These are phyloP conservation scores for Buathra laborator DNA, from an alignment of 2,888 invertebrate genomes.

Conservation along the genomic window DNA sequence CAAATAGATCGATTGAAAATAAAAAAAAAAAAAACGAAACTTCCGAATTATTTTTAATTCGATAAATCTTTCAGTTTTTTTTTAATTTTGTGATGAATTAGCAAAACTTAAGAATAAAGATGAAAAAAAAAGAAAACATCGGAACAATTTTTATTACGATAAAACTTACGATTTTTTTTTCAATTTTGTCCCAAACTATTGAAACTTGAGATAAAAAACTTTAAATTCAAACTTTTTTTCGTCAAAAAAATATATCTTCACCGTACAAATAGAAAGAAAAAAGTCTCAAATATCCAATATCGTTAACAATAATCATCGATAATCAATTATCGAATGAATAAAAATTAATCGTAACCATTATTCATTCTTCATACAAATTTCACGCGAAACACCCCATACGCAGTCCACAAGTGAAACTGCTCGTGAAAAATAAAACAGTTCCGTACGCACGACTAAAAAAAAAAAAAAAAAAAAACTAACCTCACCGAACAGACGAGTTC, in stretches of 20 bases:
- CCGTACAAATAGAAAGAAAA: too few species aligned
- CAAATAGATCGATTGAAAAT: not conserved
- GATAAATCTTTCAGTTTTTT: not conserved
- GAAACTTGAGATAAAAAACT: too few species aligned
- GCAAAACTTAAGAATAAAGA: too few species aligned
- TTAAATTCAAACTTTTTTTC: too few species aligned
- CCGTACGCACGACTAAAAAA: too few species aligned
- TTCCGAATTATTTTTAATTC: not conserved
- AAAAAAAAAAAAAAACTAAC: not conserved
- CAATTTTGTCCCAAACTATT: not conserved
- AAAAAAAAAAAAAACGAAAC: not conserved
- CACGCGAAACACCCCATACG: not conserved
- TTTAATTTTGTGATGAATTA: too few species aligned
- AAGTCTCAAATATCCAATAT: too few species aligned
- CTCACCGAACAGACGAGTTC: conserved; percentile 26
- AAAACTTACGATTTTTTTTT: not conserved
- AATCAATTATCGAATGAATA: too few species aligned
- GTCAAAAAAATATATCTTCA: too few species aligned
- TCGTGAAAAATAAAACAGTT: not conserved
- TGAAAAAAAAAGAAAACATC: not conserved
- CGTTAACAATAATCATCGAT: too few species aligned
- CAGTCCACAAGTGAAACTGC: not conserved
- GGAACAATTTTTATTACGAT: not conserved
- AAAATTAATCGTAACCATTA: too few species aligned
- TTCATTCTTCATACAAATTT: too few species aligned